Conservation (phyloP, 1,140 invertebrate genomes). For the Pinna nobilis region DNA sequence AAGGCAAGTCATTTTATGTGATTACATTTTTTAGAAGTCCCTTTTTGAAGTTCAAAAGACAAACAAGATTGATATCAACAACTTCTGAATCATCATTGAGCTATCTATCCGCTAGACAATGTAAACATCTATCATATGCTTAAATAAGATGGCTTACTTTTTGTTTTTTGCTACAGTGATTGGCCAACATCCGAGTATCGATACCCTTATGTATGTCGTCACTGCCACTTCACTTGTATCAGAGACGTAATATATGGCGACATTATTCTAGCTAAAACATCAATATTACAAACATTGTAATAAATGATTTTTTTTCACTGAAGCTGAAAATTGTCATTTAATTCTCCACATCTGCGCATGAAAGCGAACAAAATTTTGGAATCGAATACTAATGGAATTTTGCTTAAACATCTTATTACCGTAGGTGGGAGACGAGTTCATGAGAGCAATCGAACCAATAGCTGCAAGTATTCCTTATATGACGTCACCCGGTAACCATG, state of each 20-base stretch:
- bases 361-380: not conserved
- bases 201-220: too few relatives aligned
- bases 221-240: too few relatives aligned
- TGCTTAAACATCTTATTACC: too few relatives aligned
- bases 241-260: too few relatives aligned
- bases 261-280: too few relatives aligned
- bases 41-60: not conserved
- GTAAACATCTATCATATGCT: not conserved
- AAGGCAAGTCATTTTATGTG: not conserved
- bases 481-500: constrained; percentile 74
- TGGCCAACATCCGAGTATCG: too few relatives aligned
- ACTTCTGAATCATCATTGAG: not conserved
- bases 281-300: too few relatives aligned
- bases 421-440: constrained; percentile 70
- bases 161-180: not conserved
- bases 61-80: not conserved
- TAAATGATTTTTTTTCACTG: not conserved
- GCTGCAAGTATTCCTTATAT: constrained; percentile 72
- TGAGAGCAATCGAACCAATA: constrained; percentile 68
- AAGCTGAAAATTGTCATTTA: not conserved
- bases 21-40: not conserved
- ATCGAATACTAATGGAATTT: too few relatives aligned
- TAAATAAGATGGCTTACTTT: not conserved
- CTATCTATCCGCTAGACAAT: not conserved
- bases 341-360: not conserved